phyloP scores from a whole-genome alignment of 2,888 invertebrate genomes.

The Caenorhabditis auriculariae region DNA sequence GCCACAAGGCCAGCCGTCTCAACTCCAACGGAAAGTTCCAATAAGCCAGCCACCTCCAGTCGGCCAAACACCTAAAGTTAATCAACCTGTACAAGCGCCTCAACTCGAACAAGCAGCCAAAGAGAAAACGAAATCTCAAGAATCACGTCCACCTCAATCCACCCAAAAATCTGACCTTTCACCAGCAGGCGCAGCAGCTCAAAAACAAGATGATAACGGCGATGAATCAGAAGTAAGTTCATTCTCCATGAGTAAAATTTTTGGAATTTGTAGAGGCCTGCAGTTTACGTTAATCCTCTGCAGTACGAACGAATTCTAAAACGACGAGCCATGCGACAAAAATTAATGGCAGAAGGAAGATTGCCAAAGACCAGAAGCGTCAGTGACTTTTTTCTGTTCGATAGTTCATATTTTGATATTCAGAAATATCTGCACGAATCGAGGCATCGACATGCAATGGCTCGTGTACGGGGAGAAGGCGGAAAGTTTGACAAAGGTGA shows the following conservation, averaged over 20 bases:
- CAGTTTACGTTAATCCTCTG: constrained; percentile 10
- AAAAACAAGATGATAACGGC: background rate
- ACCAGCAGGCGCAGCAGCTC: background rate
- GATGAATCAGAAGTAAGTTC: background rate
- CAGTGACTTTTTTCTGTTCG: background rate
- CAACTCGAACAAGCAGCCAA: no score
- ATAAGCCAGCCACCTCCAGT: no score
- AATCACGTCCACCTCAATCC: background rate
- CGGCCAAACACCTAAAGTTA: no score
- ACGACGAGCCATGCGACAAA: constrained; percentile 3
- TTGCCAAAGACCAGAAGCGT: constrained; percentile 7
- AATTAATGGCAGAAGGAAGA: constrained; percentile 3
- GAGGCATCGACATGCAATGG: constrained; percentile 13
- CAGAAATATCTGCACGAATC: constrained; percentile 19
- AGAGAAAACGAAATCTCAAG: no score
- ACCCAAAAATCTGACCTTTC: background rate
- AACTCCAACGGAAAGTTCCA: no score
- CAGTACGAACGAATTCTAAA: constrained; percentile 13
- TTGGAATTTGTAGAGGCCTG: background rate
- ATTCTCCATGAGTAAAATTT: background rate
- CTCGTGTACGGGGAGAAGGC: background rate
- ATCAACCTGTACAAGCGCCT: no score
- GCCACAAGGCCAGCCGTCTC: no score
- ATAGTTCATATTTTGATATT: background rate
- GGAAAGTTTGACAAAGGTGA: constrained; percentile 10